Evolutionary conservation across 2,797 vertebrate species (phyloP).

Genomic region (Hephaestus fuliginosus): DNA sequence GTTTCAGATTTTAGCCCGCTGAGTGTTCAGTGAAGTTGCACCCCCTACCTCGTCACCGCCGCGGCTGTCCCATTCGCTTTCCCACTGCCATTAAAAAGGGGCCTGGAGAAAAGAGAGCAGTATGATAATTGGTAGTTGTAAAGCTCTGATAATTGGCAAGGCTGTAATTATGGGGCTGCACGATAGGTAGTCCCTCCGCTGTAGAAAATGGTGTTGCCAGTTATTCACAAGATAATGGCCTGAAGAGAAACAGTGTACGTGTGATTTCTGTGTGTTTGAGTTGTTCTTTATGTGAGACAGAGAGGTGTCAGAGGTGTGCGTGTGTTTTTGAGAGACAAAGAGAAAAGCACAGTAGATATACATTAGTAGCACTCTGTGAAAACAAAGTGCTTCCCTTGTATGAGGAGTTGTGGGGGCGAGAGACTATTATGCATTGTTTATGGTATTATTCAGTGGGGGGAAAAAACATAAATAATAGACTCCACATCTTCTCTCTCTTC

Average conservation of each 20-base stretch:
- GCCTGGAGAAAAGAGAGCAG: conserved; percentile 65
- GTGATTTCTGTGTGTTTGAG: conserved; percentile 39
- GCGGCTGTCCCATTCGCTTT: conserved; percentile 55
- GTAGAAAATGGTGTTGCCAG: conserved; percentile 59
- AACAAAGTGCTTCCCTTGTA: conserved; percentile 47
- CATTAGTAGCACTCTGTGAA: conserved; percentile 63
- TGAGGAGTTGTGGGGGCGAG: conserved; percentile 32
- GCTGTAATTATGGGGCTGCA: conserved; percentile 73
- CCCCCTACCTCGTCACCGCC: conserved; percentile 38
- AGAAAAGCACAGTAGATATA: conserved; percentile 39
- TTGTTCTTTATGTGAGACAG: conserved; percentile 24
- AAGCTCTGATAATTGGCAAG: conserved; percentile 80
- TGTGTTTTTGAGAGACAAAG: conserved; percentile 28
- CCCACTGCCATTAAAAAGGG: conserved; percentile 62
- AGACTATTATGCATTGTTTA: conserved; percentile 62
- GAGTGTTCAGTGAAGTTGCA: conserved; percentile 44
- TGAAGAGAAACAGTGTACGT: conserved; percentile 42
- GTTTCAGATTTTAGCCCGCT: conserved; percentile 36
- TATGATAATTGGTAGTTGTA: conserved; percentile 79
- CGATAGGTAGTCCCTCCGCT: conserved; percentile 64
- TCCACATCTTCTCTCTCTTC: conserved; percentile 25
- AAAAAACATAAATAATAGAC: conserved; percentile 56
- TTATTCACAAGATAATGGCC: conserved; percentile 75
- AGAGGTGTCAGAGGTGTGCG: conserved; percentile 49
- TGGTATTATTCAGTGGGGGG: conserved; percentile 44